Percentiles rank a stretch among this genome's conserved stretches.
Conservation (phyloP, 2,113 vertebrate species). For the Clarias batrachus region DNA sequence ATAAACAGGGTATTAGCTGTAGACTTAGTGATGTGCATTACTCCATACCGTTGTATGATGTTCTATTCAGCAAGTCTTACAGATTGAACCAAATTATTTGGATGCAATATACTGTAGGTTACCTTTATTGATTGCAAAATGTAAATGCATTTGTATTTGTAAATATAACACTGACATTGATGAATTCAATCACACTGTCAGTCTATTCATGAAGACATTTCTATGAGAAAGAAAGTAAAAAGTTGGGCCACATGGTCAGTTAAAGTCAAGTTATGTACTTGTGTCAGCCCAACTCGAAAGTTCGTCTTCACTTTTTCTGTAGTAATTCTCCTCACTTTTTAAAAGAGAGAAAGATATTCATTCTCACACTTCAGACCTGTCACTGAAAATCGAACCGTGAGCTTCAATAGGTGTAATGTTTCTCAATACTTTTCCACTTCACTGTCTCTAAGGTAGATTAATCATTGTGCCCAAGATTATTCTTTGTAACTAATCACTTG, state of each 20-base stretch:
- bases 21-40: not conserved
- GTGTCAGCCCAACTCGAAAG: conserved; percentile 2
- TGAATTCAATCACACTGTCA: not conserved
- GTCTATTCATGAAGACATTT: not conserved
- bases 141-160: not conserved
- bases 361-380: conserved; percentile 57
- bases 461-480: conserved; percentile 67
- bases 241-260: not conserved
- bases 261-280: not conserved
- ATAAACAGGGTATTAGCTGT: not conserved
- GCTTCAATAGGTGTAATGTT: conserved; percentile 62
- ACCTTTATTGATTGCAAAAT: not conserved
- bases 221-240: not conserved
- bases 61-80: not conserved
- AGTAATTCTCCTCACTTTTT: conserved; percentile 43
- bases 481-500: conserved; percentile 72
- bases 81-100: not conserved
- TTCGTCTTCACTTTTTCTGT: conserved; percentile 21
- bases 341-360: conserved; percentile 63
- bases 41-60: not conserved
- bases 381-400: conserved; percentile 58
- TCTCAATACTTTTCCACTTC: conserved; percentile 66
- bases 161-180: not conserved
- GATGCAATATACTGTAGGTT: not conserved
- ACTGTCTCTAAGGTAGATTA: conserved; percentile 64